A percentile compares a stretch with the other conserved stretches of the same genome.
Conservation (phyloP, 1,140 invertebrate genomes). For the Drosophila rhopaloa region DNA sequence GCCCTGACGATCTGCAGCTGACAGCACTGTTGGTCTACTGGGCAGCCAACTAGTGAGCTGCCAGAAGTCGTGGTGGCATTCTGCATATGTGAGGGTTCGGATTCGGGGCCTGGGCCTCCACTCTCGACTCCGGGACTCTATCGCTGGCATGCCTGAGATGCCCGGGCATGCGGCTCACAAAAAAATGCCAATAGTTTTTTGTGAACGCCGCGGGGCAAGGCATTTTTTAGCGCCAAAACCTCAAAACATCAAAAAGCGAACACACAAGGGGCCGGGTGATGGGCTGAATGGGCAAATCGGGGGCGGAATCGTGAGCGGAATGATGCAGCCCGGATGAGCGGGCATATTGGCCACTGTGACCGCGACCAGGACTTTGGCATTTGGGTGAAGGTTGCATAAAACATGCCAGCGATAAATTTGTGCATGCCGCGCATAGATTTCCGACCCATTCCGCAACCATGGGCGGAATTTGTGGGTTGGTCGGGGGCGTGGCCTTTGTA, state of each 20-base stretch:
- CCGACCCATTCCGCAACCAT: constrained; percentile 58
- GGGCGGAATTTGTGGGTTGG: constrained; percentile 55
- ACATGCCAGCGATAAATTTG: constrained; percentile 78
- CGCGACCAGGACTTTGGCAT: constrained; percentile 64
- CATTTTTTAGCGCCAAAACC: constrained; percentile 77
- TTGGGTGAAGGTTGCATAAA: constrained; percentile 78
- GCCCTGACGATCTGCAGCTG: background rate
- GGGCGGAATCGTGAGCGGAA: constrained; percentile 30
- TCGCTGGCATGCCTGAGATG: constrained; percentile 60
- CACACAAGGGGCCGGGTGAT: constrained; percentile 17
- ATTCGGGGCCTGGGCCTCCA: background rate
- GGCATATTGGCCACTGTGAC: constrained; percentile 66
- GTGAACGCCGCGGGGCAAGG: constrained; percentile 57
- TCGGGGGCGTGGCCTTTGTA: constrained; percentile 54
- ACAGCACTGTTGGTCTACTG: constrained; percentile 15
- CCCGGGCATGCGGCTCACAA: constrained; percentile 38
- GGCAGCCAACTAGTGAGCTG: background rate
- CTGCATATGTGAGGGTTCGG: constrained; percentile 51
- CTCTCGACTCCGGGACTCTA: constrained; percentile 15
- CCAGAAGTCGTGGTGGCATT: constrained; percentile 30
- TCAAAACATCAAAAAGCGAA: constrained; percentile 81
- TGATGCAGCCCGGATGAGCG: constrained; percentile 37
- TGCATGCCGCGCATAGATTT: constrained; percentile 80
- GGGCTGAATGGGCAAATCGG: background rate
- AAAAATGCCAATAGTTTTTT: constrained; percentile 79